Base-by-base conservation (phyloP, 64 coral and sea anemone genomes). In the Pocillopora damicornis region DNA sequence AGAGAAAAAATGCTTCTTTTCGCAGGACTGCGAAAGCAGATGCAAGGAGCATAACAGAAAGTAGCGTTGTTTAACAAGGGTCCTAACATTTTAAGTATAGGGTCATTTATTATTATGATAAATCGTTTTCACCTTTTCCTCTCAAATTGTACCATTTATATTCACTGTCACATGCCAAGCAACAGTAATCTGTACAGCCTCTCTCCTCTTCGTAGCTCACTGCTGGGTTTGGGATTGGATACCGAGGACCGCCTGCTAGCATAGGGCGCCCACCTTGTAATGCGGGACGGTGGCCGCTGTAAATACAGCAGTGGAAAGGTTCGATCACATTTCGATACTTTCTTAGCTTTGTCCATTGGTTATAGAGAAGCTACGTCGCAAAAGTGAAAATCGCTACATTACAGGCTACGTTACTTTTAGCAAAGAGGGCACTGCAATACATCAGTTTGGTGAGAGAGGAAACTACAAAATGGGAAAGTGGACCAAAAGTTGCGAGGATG, bases 151-250 rank as follows among this genome's bases (percentile, higher is more conserved):
- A 80, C 87, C 87, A 89, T 72, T 76, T 37, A 80, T 79, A 89
- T 5, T 89, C 42, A 23, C 75, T 71, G 64, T 89, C 87, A 56
- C 87, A 89, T 17, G 76, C 87, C 51, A 77, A 80, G 59, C 87
- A 89, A 30, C 87, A 89, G 61, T 89, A 89, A 59, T 89, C 87
- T 62, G 61, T 79, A 38, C 87, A 89, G 63, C 42, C 35, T 45
- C 13, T 26, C 17, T 67, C 12, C 18, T 73, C 37, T 30, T 23
- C 42, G n/a, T 89, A 89, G 26, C 2, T 38, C 17, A 73, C 58
- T 0, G 76, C 36, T 11, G 76, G 76, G 25, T 12, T 58, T 73
- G 22, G 37, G 25, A 13, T 58, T 73, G 22, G 37, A 15, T 34
- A 63, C 10, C 38, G 63, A 26, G 78, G 78, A 71, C 67, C 25